Base-by-base conservation (phyloP, 2,888 invertebrate genomes). In the Phytoseiulus persimilis region DNA sequence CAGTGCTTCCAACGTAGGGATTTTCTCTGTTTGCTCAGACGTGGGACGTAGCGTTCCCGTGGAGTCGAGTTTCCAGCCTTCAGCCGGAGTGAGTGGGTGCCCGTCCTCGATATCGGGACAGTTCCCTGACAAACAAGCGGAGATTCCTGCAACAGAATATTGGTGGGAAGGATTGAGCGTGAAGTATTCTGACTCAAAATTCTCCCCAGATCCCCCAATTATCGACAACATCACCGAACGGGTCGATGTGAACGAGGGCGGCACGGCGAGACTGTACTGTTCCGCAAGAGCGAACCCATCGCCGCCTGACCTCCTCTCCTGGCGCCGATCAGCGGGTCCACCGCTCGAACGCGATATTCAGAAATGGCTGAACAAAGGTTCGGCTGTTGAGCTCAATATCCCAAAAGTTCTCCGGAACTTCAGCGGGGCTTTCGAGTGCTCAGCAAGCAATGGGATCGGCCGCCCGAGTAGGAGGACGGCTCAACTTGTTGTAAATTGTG, bases 171-270 rank as follows among this genome's bases (percentile, higher is more conserved):
- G 33, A 83, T 23, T 31, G 83, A 32, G 18, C 31, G 83, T 18
- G 31, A 83, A 28, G 83, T 32, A 32, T 33, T 33, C 83, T 32
- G 31, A 83, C 33, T 83, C 32, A 31, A 32, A 31, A 14, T 83
- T 33, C 18, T 18, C 11, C 33, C 18, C 31, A 83, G 87, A 39
- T 33, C 39, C 32, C 28, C 87, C 87, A 28, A 87, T 87, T 87
- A 33, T 87, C 39, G 87, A 87, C n/a, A 87, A 87, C 32, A 45
- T 87, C 32, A 87, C 87, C 6, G 90, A 91, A 33, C 90, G 91
- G 32, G 91, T 91, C 23, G 91, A 91, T 83, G 91, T 91, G 87
- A 90, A 91, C 83, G 91, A 91, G 83, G 91, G 90, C 9, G 91
- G 91, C 83, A 91, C 90, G 65, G 90, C 91, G 28, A 90, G 90